Evolutionary conservation across 2,797 vertebrate genomes (phyloP), one percentile per base, ranked within the genome.

Genomic region (Peromyscus attwateri): DNA sequence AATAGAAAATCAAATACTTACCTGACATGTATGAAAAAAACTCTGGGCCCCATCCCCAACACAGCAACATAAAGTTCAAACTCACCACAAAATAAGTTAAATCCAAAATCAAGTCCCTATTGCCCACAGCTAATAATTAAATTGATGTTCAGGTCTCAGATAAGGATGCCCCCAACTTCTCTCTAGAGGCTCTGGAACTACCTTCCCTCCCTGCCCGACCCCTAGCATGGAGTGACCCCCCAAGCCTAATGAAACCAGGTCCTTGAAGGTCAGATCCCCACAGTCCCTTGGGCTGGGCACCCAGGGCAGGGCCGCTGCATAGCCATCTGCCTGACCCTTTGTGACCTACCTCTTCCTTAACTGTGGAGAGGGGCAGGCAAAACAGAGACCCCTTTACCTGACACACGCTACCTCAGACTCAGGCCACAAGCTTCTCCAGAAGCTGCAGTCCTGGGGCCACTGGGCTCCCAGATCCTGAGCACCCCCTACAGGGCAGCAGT

Each of bases 381-480:
- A n/a, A 55, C 60, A 43, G 80, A 57, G 75, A 46, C 25, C 77
- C 16, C 52, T 87, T 79, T 95, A 94, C 96, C 95, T 89, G 49
- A 46, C n/a, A 37, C 0, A 1, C 0, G 1, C 37, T 4, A 6
- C 94, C 95, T 95, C 95, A 76, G 89, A 77, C 29, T 70, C 37
- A 0, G 25, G 43, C 31, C 90, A n/a, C 49, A 23, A 40, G 55
- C 52, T 19, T 52, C 43, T 82, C 40, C 43, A 0, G 70, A 37
- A 19, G n/a, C 12, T 1, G 31, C 1, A 25, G 43, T 81, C 68
- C 29, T 46, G 94, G 64, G 79, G 96, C 79, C 75, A 6, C 60
- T 62, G 71, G 34, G 52, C 3, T n/a, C 12, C 57, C 5, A 0
- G n/a, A 23, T 1, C 23, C 85, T 10, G 25, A 31, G 96, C 49